phyloP scores from a whole-genome alignment of 2,797 vertebrate genomes.

The Ispidina lecontei region DNA sequence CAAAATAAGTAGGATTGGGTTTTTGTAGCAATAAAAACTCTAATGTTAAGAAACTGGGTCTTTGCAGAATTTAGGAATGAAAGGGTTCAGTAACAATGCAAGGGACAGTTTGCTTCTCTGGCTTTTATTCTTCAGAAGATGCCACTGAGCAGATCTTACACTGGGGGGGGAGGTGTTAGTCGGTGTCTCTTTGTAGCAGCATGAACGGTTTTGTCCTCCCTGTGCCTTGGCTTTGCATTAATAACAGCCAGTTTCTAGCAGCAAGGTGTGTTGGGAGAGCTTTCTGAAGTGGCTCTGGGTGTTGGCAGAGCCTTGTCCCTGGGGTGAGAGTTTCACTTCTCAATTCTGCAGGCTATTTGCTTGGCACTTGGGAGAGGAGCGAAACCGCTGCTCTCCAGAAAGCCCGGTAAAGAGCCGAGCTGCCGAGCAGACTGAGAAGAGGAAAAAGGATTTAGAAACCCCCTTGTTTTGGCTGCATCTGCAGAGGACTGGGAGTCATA shows the following conservation, averaged over 20 bases:
- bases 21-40: slow-evolving; percentile 20
- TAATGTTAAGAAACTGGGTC: not conserved
- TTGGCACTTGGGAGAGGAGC: slow-evolving; percentile 48
- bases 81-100: not conserved
- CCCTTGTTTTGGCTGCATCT: not conserved
- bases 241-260: not conserved
- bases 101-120: not conserved
- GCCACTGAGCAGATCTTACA: not conserved
- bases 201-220: not conserved
- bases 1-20: not conserved
- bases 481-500: not conserved
- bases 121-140: not conserved
- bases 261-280: slow-evolving; percentile 27
- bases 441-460: slow-evolving; percentile 34
- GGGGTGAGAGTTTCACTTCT: slow-evolving; percentile 56
- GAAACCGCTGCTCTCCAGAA: slow-evolving; percentile 10
- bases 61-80: not conserved
- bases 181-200: not conserved
- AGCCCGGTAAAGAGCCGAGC: slow-evolving; percentile 1
- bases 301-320: slow-evolving; percentile 49
- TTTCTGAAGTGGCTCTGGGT: slow-evolving; percentile 17
- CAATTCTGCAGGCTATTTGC: slow-evolving; percentile 37
- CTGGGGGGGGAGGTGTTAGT: not conserved
- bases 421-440: slow-evolving; percentile 20
- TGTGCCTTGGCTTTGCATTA: not conserved